phyloP scores from a whole-genome alignment of 2,113 vertebrate species.

The Sclerurus mexicanus region DNA sequence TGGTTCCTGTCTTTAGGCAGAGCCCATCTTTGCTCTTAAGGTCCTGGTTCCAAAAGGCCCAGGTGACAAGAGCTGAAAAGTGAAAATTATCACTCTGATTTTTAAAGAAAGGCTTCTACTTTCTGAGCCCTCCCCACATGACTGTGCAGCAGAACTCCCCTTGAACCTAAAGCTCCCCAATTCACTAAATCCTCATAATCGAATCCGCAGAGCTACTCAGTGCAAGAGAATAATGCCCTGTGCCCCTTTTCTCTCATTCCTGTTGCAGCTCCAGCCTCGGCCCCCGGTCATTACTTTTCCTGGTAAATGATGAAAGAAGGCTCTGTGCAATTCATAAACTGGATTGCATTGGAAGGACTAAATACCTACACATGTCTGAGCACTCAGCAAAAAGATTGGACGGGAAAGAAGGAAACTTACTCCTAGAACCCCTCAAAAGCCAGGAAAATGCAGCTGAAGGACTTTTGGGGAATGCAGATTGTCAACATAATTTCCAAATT shows the following conservation, averaged over 20 bases:
- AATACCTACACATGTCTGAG: conserved; percentile 23
- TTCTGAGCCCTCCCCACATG: background rate
- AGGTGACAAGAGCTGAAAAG: background rate
- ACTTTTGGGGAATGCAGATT: conserved; percentile 34
- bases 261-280: background rate
- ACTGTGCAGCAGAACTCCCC: conserved; percentile 5
- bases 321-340: background rate
- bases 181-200: conserved; percentile 27
- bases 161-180: conserved; percentile 12
- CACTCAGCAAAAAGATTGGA: background rate
- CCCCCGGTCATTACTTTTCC: background rate
- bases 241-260: background rate
- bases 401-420: background rate
- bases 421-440: conserved; percentile 11
- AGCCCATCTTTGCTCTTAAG: background rate
- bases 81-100: background rate
- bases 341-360: background rate
- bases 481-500: conserved; percentile 40
- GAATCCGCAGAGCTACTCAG: conserved; percentile 23
- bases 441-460: conserved; percentile 29
- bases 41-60: background rate
- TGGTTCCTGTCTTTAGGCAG: background rate
- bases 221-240: background rate
- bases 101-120: background rate
- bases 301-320: conserved; percentile 1